Evolutionary conservation across 2,888 invertebrate species (phyloP), one percentile per base, ranked within the genome.

Genomic region (Pyrochroa serraticornis): DNA sequence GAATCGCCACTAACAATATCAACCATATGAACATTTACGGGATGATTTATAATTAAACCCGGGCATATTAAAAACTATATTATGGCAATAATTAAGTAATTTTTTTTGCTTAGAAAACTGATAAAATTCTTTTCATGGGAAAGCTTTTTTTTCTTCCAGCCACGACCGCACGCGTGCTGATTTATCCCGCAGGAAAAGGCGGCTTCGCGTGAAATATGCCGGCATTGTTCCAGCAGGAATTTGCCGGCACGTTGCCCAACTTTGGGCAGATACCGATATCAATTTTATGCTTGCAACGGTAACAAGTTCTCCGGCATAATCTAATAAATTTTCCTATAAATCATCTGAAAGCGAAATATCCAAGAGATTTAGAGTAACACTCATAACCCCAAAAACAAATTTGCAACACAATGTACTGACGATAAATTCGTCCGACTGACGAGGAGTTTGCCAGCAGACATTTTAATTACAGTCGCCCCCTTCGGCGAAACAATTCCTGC

Each of bases 381-480:
- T 69, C 71, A 72, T 74, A 74, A 74, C 72, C 72, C 73, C 71
- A 68, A 76, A 22, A 76, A 76, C 76, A 76, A 77, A 76, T 77
- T 77, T 74, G 70, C 71, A 72, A 72, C 73, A 72, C 71, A 74
- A 72, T 72, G 72, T 73, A 73, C 70, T 68, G 71, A 73, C 76
- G 66, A 77, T 77, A 77, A 77, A 77, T 77, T 77, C 72, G 71
- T 75, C 73, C 69, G 71, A 72, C 72, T 74, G 74, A 74, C 75
- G 72, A 75, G 72, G 71, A 73, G 71, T 71, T 72, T 70, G 72
- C 73, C 63, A 66, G 71, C 68, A 75, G 77, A 78, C 77, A 75
- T 77, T 78, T 78, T 78, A 78, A 78, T 78, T 78, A 78, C 76
- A 68, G 66, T 62, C 64, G 63, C 66, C 72, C 72, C 71, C 68